Evolutionary conservation across 2,888 invertebrate genomes (phyloP).

Genomic region (Phaedon cochleariae): DNA sequence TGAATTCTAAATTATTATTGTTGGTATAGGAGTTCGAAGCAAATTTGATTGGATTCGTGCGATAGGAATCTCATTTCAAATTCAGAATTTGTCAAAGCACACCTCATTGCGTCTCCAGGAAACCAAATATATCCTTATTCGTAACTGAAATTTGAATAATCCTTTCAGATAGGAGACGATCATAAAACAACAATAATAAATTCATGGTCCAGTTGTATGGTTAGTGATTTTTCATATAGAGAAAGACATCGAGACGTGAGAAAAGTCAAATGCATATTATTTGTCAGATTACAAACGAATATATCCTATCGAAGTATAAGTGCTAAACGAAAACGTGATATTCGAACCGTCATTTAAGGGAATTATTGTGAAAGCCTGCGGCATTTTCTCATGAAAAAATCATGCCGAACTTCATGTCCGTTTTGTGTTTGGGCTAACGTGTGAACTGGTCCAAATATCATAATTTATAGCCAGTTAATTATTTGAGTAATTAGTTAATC

Average conservation of each 20-base stretch:
- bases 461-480: slow-evolving; percentile 2
- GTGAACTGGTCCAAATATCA: slow-evolving; percentile 17
- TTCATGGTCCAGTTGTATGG: too few species aligned
- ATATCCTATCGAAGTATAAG: neutral
- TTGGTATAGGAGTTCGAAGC: neutral
- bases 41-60: neutral
- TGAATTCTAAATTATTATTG: neutral
- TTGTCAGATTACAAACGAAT: neutral
- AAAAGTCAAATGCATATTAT: too few species aligned
- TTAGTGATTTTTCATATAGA: too few species aligned
- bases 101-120: too few species aligned
- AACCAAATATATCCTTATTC: too few species aligned
- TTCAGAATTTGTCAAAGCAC: too few species aligned
- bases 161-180: too few species aligned
- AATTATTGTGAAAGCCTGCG: neutral
- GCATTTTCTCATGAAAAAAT: slow-evolving; percentile 22
- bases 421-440: slow-evolving; percentile 4
- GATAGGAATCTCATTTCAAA: neutral
- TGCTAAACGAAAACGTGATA: slow-evolving; percentile 6
- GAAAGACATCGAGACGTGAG: too few species aligned
- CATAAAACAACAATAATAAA: neutral
- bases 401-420: slow-evolving; percentile 1
- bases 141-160: too few species aligned
- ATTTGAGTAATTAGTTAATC: neutral
- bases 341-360: neutral